phyloP scores from a whole-genome alignment of 1,140 invertebrate genomes.

The Zaprionus africanus region DNA sequence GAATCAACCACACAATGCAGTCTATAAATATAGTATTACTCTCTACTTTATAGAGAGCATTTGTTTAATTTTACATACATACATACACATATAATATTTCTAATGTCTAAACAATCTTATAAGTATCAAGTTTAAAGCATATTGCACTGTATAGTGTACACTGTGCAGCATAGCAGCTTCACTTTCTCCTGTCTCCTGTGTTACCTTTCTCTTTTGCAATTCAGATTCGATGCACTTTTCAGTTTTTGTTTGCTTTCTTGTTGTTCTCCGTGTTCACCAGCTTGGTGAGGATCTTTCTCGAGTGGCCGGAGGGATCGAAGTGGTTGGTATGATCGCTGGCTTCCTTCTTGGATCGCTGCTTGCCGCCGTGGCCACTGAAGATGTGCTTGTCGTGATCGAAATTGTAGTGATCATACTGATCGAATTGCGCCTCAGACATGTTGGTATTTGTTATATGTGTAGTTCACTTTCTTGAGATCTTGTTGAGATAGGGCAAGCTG shows the following conservation, averaged over 20 bases:
- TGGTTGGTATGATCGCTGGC: constrained; percentile 93
- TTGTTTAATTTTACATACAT: background rate
- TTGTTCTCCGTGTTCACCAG: constrained; percentile 93
- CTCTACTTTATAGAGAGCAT: background rate
- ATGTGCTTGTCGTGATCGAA: constrained; percentile 95
- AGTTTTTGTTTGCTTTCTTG: constrained; percentile 83
- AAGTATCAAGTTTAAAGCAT: background rate
- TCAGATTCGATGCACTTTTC: constrained; percentile 15
- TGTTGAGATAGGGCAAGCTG: constrained; percentile 42
- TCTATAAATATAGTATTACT: background rate
- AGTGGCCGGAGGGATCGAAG: constrained; percentile 94
- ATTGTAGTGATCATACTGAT: constrained; percentile 96
- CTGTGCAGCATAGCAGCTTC: background rate
- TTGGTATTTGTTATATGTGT: background rate
- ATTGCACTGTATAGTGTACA: background rate
- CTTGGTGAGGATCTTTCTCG: constrained; percentile 95
- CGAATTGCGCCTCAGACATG: constrained; percentile 87
- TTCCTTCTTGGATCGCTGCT: constrained; percentile 94
- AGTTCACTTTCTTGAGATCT: constrained; percentile 43
- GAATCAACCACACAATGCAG: background rate
- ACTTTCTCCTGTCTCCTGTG: constrained; percentile 23
- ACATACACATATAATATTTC: background rate
- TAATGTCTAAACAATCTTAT: constrained; percentile 9
- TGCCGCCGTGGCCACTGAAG: constrained; percentile 92
- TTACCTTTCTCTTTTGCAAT: constrained; percentile 28